Evolutionary conservation across 1,140 invertebrate genomes (phyloP).

Genomic region (Nasonia vitripennis): DNA sequence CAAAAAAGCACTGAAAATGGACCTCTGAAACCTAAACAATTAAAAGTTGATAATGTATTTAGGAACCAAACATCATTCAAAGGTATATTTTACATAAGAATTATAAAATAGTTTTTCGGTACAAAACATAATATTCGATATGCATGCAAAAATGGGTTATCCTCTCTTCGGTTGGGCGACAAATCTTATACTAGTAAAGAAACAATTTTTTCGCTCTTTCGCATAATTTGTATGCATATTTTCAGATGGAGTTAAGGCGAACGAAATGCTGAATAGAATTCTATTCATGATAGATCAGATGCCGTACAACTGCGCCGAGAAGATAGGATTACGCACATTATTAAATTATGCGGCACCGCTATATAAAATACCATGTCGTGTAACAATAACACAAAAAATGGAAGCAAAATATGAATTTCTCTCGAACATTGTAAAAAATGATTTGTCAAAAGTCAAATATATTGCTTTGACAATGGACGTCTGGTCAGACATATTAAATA

Average conservation of each 20-base stretch:
- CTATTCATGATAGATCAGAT: slow-evolving; percentile 68
- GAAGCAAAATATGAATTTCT: slow-evolving; percentile 64
- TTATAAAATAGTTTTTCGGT: too few relatives aligned
- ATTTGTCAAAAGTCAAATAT: slow-evolving; percentile 7
- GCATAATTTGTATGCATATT: not conserved
- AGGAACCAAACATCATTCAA: too few relatives aligned
- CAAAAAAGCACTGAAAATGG: too few relatives aligned
- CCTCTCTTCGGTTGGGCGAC: too few relatives aligned
- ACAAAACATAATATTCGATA: too few relatives aligned
- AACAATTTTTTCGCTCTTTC: too few relatives aligned
- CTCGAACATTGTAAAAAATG: slow-evolving; percentile 55
- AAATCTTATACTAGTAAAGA: too few relatives aligned
- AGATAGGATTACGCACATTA: slow-evolving; percentile 68
- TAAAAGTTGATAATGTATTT: too few relatives aligned
- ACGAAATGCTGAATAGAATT: slow-evolving; percentile 50
- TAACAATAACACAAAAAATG: slow-evolving; percentile 56
- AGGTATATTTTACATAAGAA: too few relatives aligned
- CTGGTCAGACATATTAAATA: slow-evolving; percentile 61
- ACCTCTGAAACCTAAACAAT: too few relatives aligned
- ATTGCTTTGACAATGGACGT: slow-evolving; percentile 62
- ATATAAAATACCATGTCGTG: slow-evolving; percentile 66
- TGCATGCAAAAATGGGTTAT: too few relatives aligned
- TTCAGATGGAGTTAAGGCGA: not conserved
- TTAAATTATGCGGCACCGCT: slow-evolving; percentile 22
- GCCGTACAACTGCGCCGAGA: slow-evolving; percentile 68